Evolutionary conservation across 2,797 vertebrate species (phyloP), one percentile per base, ranked within the genome.

Genomic region (Enteromius anoplus): DNA sequence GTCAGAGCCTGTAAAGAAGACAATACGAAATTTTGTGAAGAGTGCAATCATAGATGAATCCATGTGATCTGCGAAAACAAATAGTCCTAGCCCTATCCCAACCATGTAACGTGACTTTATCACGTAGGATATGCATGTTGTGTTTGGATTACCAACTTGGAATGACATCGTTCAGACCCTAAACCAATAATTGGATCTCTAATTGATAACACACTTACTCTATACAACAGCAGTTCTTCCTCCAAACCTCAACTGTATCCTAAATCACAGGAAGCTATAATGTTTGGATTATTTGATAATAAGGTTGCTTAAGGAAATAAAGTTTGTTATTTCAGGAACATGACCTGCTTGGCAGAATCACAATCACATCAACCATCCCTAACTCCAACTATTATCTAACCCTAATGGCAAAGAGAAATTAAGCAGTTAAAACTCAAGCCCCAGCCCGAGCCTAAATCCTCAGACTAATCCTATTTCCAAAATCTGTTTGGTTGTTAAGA

Each of bases 1-100:
- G 95, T 97, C 94, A 99, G 91, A 0, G 96, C 95, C 97, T 99
- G 85, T 2, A 26, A 58, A 55, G 60, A 69, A 64, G 34, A 53
- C 2, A 12, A 19, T 6, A 37, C 3, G 9, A 26, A 53, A 42
- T 60, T 3, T 42, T 11, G 21, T 15, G 29, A 68, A 55, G 11
- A 55, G 26, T 19, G 26, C 42, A 1, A 51, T 32, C 26, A 51
- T 26, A 51, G 47, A 5, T 58, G 32, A 34, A 53, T 34, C 29
- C 21, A 55, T n/a, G 40, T 4, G 1, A 42, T n/a, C 42, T 45
- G 26, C 15, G 42, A 45, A 26, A 71, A 45, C 17, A 58, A 58
- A 45, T 12, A 40, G 34, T 11, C 64, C 9, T 3, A 69, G 42
- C 40, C 15, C 42, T 26, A 29, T 47, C 23, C 68, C 42, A 45